Conservation (phyloP, 2,888 invertebrate species). For the Leptinotarsa juncta region DNA sequence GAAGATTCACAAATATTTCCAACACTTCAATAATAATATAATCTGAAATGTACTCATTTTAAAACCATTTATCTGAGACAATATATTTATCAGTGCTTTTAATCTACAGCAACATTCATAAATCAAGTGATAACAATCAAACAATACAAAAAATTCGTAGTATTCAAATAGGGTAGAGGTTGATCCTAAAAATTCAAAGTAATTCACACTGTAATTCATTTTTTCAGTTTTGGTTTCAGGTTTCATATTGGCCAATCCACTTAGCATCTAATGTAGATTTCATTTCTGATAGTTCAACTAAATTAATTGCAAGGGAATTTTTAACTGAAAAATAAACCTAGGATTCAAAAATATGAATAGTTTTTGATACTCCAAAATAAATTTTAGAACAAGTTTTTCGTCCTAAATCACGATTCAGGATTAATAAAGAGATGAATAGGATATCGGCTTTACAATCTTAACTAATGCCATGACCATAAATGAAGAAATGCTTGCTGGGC, state of each 20-base stretch:
- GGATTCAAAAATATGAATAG: neutral
- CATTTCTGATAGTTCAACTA: neutral
- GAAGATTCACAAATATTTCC: too few species aligned
- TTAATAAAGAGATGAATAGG: too few species aligned
- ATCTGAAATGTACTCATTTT: too few species aligned
- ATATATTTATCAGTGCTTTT: too few species aligned
- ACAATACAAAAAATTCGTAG: neutral
- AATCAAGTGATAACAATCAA: neutral
- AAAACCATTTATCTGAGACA: too few species aligned
- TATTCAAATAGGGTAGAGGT: neutral
- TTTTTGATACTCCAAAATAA: neutral
- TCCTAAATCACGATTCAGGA: too few species aligned
- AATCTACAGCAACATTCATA: neutral
- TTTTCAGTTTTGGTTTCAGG: constrained; percentile 3
- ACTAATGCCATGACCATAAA: too few species aligned
- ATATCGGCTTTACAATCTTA: neutral
- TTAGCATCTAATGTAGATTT: neutral
- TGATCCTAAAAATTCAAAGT: neutral
- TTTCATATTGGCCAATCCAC: constrained; percentile 9
- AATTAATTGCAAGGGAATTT: neutral
- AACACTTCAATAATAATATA: too few species aligned
- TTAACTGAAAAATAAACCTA: neutral
- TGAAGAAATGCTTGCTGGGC: constrained; percentile 6
- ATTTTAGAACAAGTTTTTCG: neutral
- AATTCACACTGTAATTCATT: neutral